Evolutionary conservation across 2,888 invertebrate species (phyloP).

Genomic region (Microplitis deprimator): DNA sequence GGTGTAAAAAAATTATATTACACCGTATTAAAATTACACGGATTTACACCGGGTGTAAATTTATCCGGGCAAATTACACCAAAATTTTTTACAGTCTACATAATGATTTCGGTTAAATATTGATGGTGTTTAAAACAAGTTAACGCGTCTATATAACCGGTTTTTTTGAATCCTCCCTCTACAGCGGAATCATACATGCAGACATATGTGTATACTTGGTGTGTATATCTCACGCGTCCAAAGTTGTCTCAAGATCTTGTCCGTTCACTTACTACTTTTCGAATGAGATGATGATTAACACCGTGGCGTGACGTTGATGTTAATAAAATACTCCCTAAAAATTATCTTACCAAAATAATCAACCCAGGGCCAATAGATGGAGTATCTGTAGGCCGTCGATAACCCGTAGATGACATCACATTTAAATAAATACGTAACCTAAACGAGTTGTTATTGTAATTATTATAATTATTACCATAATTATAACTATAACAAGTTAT

Average conservation of each 20-base stretch:
- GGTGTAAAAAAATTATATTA: too few species aligned
- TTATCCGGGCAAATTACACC: too few species aligned
- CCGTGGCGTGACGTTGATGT: constrained; percentile 7
- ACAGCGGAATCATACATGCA: background rate
- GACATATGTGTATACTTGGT: constrained; percentile 9
- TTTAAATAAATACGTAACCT: constrained; percentile 16
- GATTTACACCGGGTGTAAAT: too few species aligned
- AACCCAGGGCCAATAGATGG: background rate
- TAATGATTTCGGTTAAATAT: background rate
- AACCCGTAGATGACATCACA: background rate
- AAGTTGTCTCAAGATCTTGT: background rate
- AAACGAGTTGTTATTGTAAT: background rate
- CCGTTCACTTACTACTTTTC: background rate
- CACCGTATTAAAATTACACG: too few species aligned
- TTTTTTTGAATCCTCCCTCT: constrained; percentile 20
- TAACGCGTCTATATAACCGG: constrained; percentile 28
- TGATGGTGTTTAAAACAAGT: constrained; percentile 2
- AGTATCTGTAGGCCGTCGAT: background rate
- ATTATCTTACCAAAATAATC: too few species aligned
- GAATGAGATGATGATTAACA: constrained; percentile 35
- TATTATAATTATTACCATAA: background rate
- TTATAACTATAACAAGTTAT: constrained; percentile 12
- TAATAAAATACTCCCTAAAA: background rate
- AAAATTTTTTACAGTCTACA: background rate
- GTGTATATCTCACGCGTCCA: constrained; percentile 32